Percentiles rank a stretch among this genome's conserved stretches.
Evolutionary conservation across 2,888 invertebrate genomes (phyloP).

Genomic region (Dicycla oo): DNA sequence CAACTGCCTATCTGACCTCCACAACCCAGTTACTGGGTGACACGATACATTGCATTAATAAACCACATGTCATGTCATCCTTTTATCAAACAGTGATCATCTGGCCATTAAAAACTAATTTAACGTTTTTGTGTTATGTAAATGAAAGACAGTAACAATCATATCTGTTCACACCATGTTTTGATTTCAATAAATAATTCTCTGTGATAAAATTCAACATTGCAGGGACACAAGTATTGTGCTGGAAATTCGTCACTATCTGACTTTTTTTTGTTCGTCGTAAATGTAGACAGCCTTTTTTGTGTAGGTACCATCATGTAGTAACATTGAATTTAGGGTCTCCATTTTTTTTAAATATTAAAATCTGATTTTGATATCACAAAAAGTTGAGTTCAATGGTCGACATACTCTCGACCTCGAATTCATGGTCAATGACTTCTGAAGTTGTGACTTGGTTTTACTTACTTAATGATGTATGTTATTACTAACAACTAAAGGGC

Average conservation of each 20-base stretch:
- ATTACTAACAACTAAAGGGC: background rate
- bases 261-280: background rate
- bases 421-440: constrained; percentile 4
- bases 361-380: background rate
- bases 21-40: background rate
- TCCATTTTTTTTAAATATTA: background rate
- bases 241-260: background rate
- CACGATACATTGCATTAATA: background rate
- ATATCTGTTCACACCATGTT: constrained; percentile 27
- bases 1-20: background rate
- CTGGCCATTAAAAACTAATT: constrained; percentile 15
- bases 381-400: constrained; percentile 3
- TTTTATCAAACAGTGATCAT: constrained; percentile 14
- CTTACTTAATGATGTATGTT: background rate
- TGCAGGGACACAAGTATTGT: constrained; percentile 3
- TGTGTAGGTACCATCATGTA: background rate
- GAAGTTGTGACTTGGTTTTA: background rate
- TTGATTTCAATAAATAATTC: constrained; percentile 46
- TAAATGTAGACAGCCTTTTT: constrained; percentile 3
- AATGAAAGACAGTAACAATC: constrained; percentile 36
- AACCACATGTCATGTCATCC: background rate
- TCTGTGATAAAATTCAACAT: constrained; percentile 37
- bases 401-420: constrained; percentile 1
- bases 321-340: background rate
- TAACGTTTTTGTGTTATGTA: constrained; percentile 44